Evolutionary conservation across 2,888 invertebrate genomes (phyloP).

Genomic region (Macrosoma leucophasiata): DNA sequence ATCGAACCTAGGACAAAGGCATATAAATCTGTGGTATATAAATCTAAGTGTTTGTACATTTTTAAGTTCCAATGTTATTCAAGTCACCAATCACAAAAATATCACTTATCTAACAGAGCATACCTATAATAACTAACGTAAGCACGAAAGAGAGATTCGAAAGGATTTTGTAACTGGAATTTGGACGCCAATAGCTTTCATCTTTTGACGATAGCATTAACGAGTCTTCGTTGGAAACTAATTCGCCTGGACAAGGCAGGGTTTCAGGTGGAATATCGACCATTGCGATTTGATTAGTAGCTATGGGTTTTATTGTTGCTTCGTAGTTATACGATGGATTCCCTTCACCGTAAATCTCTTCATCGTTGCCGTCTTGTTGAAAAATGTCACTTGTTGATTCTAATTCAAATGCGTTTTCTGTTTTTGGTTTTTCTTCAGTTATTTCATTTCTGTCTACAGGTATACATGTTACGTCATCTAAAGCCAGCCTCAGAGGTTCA

Average conservation of each 20-base stretch:
- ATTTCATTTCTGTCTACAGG: slow-evolving; percentile 25
- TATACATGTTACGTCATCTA: slow-evolving; percentile 82
- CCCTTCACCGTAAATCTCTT: slow-evolving; percentile 38
- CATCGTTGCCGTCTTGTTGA: slow-evolving; percentile 40
- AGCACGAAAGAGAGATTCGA: slow-evolving; percentile 38
- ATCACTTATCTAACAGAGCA: slow-evolving; percentile 24
- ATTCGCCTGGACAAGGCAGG: slow-evolving; percentile 48
- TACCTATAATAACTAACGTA: slow-evolving; percentile 32
- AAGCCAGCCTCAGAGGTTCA: slow-evolving; percentile 77
- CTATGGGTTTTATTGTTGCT: slow-evolving; percentile 41
- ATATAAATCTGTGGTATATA: too few species aligned
- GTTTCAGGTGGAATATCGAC: slow-evolving; percentile 48
- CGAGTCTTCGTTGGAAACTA: slow-evolving; percentile 54
- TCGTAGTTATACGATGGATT: slow-evolving; percentile 43
- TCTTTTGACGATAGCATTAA: slow-evolving; percentile 65
- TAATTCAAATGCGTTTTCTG: slow-evolving; percentile 37
- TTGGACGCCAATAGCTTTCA: slow-evolving; percentile 54
- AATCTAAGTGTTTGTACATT: too few species aligned
- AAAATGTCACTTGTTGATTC: slow-evolving; percentile 36
- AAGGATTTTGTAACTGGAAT: slow-evolving; percentile 35
- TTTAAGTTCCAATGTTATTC: too few species aligned
- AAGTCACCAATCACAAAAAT: too few species aligned
- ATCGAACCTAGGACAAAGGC: too few species aligned
- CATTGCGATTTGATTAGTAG: slow-evolving; percentile 42
- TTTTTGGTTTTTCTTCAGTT: slow-evolving; percentile 25